These are phyloP conservation scores for Callopanchax toddi DNA, from an alignment of 2,113 vertebrate genomes.

Conservation along the genomic window DNA sequence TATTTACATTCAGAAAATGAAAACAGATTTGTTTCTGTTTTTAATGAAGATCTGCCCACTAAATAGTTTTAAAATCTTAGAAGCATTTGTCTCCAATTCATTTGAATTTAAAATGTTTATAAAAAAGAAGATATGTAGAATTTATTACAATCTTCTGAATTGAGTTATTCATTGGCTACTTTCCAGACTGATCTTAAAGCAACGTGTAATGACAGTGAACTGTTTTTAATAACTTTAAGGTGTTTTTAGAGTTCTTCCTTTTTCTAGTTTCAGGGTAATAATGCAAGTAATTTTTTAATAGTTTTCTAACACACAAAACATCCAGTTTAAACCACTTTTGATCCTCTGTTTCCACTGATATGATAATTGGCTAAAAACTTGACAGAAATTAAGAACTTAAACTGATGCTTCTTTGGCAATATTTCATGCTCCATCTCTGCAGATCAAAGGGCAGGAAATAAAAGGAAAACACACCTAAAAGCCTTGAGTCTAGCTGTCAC, in stretches of 20 bases:
- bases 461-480: neutral
- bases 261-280: no score
- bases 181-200: neutral
- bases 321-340: no score
- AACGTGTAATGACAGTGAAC: neutral
- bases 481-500: no score
- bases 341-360: no score
- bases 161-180: neutral
- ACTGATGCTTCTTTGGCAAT: conserved; percentile 64
- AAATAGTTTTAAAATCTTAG: neutral
- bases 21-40: conserved; percentile 6
- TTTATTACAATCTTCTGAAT: neutral
- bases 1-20: conserved; percentile 80
- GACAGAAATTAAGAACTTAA: conserved; percentile 18
- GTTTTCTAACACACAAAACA: no score
- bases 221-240: no score
- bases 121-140: neutral
- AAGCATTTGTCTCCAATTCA: neutral
- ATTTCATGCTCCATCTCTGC: neutral
- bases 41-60: no score
- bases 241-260: no score
- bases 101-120: neutral
- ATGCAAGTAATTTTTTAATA: no score
- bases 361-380: no score
- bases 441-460: neutral